Conservation (phyloP, 2,113 vertebrate species). For the Hippocampus zosterae region DNA sequence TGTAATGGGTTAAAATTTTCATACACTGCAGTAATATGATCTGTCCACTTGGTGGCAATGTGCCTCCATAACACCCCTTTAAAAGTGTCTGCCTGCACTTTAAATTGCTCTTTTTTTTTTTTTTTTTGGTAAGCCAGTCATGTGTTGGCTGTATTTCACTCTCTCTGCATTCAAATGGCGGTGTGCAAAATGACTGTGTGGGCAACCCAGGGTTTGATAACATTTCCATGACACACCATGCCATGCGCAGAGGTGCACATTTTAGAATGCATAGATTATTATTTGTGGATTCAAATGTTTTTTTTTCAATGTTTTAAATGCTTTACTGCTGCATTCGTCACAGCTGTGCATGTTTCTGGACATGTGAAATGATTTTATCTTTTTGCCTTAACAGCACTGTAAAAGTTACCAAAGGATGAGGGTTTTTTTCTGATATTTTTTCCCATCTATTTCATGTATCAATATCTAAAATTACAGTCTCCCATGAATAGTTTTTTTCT, state of each 20-base stretch:
- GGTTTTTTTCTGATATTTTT: neutral
- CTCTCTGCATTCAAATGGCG: slow-evolving; percentile 49
- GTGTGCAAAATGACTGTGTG: slow-evolving; percentile 51
- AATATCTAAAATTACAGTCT: too few relatives aligned
- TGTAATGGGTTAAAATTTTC: neutral
- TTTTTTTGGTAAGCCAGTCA: slow-evolving; percentile 35
- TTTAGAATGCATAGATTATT: neutral
- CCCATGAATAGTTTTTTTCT: too few relatives aligned
- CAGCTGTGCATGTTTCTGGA: neutral
- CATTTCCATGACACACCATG: slow-evolving; percentile 55
- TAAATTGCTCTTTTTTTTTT: slow-evolving; percentile 16
- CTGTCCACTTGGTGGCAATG: slow-evolving; percentile 58
- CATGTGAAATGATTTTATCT: too few relatives aligned
- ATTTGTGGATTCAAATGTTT: neutral
- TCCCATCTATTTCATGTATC: too few relatives aligned
- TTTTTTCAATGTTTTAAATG: too few relatives aligned
- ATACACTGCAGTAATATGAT: slow-evolving; percentile 22
- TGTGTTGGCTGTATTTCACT: slow-evolving; percentile 43
- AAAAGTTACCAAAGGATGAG: neutral
- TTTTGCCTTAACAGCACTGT: neutral
- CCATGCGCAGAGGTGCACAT: slow-evolving; percentile 2
- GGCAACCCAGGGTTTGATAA: slow-evolving; percentile 53
- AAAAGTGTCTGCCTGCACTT: slow-evolving; percentile 9
- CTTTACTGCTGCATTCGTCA: neutral
- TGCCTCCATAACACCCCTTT: slow-evolving; percentile 34